Evolutionary conservation across 2,888 invertebrate species (phyloP).

Genomic region (Abscondita cerata): DNA sequence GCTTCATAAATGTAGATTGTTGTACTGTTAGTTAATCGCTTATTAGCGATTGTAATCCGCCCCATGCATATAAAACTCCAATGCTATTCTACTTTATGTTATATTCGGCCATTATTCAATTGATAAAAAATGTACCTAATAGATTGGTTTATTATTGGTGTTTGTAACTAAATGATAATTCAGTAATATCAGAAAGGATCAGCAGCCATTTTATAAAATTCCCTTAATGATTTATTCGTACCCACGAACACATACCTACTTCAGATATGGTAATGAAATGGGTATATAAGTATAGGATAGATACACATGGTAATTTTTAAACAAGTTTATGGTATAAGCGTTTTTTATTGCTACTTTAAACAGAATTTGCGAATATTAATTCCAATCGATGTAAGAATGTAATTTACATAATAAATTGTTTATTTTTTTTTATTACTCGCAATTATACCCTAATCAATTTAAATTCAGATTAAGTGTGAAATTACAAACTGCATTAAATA

Average conservation of each 20-base stretch:
- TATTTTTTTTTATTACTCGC: too few relatives aligned
- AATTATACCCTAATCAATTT: too few relatives aligned
- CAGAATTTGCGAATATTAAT: constrained; percentile 1
- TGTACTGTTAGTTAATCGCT: too few relatives aligned
- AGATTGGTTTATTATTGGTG: constrained; percentile 28
- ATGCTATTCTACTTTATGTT: constrained; percentile 19
- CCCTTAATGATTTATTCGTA: constrained; percentile 19
- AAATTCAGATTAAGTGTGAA: too few relatives aligned
- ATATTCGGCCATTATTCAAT: constrained; percentile 21
- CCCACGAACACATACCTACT: constrained; percentile 15
- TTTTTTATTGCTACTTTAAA: constrained; percentile 8
- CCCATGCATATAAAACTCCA: constrained; percentile 1
- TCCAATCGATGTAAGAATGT: too few relatives aligned
- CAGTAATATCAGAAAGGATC: constrained; percentile 23
- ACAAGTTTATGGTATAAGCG: constrained; percentile 4
- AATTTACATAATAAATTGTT: too few relatives aligned
- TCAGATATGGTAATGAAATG: constrained; percentile 23
- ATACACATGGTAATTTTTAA: constrained; percentile 1
- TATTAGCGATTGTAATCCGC: too few relatives aligned
- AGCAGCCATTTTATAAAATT: constrained; percentile 25
- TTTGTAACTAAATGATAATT: constrained; percentile 36
- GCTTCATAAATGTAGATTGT: too few relatives aligned
- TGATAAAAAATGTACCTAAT: constrained; percentile 25
- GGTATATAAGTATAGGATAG: constrained; percentile 7
- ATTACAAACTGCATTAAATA: too few relatives aligned